Base-by-base conservation (phyloP, 2,113 vertebrate genomes). In the Daboia siamensis region DNA sequence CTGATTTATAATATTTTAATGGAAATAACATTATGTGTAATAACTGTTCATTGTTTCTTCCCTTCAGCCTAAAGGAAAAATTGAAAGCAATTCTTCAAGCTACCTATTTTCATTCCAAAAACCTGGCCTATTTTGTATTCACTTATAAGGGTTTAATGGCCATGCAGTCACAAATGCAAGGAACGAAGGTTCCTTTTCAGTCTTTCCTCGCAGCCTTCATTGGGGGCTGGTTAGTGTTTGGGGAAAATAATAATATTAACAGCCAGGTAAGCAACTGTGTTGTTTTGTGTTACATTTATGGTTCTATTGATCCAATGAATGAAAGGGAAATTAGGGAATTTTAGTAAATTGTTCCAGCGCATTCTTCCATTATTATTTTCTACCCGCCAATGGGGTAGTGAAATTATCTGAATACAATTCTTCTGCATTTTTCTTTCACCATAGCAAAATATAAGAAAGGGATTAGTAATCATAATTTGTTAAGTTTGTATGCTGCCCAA, bases 121-220 rank as follows among this genome's bases (percentile, higher is more conserved):
- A 99, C 95, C 96, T 99, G 96, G 99, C 99, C 0, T 98, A 80
- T 94, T 99, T 99, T 54, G 99, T 99, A 92, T 99, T 99, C 94
- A 97, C 97, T 15, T 99, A 99, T 96, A 99, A 99, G 96, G 98
- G 98, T 3, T 97, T 99, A 55, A 97, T 98, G 64, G 97, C 97
- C 0, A 51, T 98, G 44, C 99, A 99, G 97, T 96, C 98, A 92
- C 96, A 2, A 15, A 87, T 98, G 24, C 99, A 98, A 94, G 98
- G 99, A 0, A 97, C 98, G 92, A 98, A 95, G 92, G 94, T 97
- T 61, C 99, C 98, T 11, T 96, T 98, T 9, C 99, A 99, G 93
- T 97, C 99, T 8, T 99, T 99, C 94, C 96, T 99, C 92, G 99
- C 99, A 29, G 99, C 98, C 89, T 99, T 97, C 94, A 39, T 99